phyloP scores from a whole-genome alignment of 2,888 invertebrate genomes.

The Megalurothrips usitatus region DNA sequence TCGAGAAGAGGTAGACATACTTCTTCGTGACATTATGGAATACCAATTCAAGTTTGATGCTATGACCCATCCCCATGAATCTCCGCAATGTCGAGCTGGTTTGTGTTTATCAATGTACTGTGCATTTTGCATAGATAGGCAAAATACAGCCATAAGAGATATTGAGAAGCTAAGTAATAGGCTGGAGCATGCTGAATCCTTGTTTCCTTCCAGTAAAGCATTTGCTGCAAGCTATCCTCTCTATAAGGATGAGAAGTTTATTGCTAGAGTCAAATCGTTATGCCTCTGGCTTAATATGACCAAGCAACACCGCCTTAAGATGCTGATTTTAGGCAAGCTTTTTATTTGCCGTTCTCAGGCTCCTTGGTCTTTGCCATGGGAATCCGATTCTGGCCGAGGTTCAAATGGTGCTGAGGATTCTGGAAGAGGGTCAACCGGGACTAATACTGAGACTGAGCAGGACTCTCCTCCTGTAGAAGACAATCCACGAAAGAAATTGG shows the following conservation, averaged over 20 bases:
- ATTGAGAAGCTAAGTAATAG: conserved; percentile 67
- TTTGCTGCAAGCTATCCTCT: conserved; percentile 70
- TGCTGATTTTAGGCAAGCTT: conserved; percentile 68
- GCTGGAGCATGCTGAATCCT: conserved; percentile 68
- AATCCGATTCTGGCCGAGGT: background rate
- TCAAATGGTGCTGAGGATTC: conserved; percentile 41
- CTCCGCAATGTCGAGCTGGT: background rate
- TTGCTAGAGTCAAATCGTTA: conserved; percentile 69
- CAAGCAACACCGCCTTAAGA: conserved; percentile 73
- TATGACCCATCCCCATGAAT: background rate
- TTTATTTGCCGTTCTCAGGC: conserved; percentile 49
- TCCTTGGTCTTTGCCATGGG: conserved; percentile 35
- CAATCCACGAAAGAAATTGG: background rate
- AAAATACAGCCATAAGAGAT: conserved; percentile 69
- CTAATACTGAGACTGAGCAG: conserved; percentile 26
- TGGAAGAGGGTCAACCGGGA: conserved; percentile 37
- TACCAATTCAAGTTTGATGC: conserved; percentile 56
- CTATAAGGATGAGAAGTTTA: conserved; percentile 61
- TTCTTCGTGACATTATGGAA: conserved; percentile 69
- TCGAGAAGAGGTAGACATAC: conserved; percentile 62
- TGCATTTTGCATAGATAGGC: conserved; percentile 61
- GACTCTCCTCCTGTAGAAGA: background rate
- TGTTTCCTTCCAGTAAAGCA: conserved; percentile 79
- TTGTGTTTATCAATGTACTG: conserved; percentile 70
- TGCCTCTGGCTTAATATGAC: conserved; percentile 91